phyloP scores from a whole-genome alignment of 1,140 invertebrate genomes.

The Lineus longissimus region DNA sequence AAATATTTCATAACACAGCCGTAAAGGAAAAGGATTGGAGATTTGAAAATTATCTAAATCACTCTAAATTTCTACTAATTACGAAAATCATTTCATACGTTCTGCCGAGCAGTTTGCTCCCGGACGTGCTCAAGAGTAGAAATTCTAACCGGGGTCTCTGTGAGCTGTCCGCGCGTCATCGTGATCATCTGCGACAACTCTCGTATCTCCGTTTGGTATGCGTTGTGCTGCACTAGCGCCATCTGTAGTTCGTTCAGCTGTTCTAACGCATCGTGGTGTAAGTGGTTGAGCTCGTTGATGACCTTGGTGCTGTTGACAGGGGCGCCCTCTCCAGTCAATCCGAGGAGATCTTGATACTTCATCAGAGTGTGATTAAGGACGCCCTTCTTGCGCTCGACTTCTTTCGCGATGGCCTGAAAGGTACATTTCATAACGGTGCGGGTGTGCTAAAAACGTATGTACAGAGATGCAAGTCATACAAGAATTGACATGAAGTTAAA shows the following conservation, averaged over 20 bases:
- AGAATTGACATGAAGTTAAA: too few relatives aligned
- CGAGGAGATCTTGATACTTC: constrained; percentile 23
- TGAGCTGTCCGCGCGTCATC: constrained; percentile 85
- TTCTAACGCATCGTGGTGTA: constrained; percentile 33
- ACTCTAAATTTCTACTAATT: too few relatives aligned
- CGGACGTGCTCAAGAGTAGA: constrained; percentile 77
- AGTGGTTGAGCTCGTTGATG: constrained; percentile 29
- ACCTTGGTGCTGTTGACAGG: constrained; percentile 24
- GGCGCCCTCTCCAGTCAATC: constrained; percentile 20
- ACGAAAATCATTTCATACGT: too few relatives aligned
- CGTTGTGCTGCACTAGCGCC: constrained; percentile 71
- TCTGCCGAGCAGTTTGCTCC: constrained; percentile 78
- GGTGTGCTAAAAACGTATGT: too few relatives aligned
- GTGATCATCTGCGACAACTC: constrained; percentile 64
- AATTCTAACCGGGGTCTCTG: constrained; percentile 70
- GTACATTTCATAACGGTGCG: neutral
- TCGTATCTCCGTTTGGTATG: constrained; percentile 37
- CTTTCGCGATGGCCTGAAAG: constrained; percentile 41
- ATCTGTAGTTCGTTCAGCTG: constrained; percentile 57
- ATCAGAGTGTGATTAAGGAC: constrained; percentile 33
- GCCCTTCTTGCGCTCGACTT: constrained; percentile 35
- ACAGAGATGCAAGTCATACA: too few relatives aligned
- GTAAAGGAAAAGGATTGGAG: too few relatives aligned
- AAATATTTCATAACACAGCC: too few relatives aligned
- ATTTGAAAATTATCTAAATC: too few relatives aligned